Evolutionary conservation across 1,140 invertebrate species (phyloP), one percentile per base, ranked within the genome.

Genomic region (Apis laboriosa): DNA sequence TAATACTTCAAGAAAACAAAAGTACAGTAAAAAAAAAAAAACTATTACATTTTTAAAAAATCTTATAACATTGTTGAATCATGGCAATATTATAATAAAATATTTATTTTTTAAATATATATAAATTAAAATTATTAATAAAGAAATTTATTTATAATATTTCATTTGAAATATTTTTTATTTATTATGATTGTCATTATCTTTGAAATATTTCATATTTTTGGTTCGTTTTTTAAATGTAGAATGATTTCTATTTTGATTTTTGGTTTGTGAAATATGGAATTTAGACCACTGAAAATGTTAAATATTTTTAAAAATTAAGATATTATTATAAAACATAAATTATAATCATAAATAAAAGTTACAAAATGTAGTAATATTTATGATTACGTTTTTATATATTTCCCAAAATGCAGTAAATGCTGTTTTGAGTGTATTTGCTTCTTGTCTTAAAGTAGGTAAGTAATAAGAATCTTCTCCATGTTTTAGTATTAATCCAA

Each of bases 331-430:
- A 28, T 28, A 63, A 63, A 15, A 63, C 13, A 63, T 43, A 63
- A 28, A 28, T 13, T 24, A 63, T 13, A 63, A 63, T 28, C 11
- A 7, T 60, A 77, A 3, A 64, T 21, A 55, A 75, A 73, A 9
- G 43, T 70, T 43, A 5, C 43, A 71, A 13, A 21, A 19, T 0
- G 15, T 70, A 60, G 51, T 83, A 1, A 74, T 51, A 70, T 75
- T 7, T 64, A 43, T 28, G 55, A 49, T 83, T 86, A 90, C 90
- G 61, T 88, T 85, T 72, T 84, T 86, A 56, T 91, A 88, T 17
- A 76, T 73, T 67, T 91, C 83, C 90, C 89, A 92, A 74, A 92
- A 91, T 75, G 84, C 75, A 49, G 60, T 85, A 11, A 91, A 77
- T 12, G 84, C 84, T 19, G 85, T 86, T 78, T 89, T 85, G 55